Conservation (phyloP, 2,888 invertebrate genomes). For the Tachina lurida region DNA sequence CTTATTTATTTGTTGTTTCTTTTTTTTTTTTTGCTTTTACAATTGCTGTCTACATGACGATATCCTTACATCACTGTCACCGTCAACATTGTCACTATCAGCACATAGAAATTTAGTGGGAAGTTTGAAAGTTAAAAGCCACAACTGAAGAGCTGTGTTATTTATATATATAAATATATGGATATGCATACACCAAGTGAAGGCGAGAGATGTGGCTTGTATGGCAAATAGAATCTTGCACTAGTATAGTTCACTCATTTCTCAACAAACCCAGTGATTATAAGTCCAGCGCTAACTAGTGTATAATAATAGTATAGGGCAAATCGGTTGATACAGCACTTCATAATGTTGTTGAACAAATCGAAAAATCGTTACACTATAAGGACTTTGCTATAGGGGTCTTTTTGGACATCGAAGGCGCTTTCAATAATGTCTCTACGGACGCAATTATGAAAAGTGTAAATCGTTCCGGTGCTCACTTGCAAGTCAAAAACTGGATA, state of each 20-base stretch:
- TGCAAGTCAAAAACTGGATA: no score
- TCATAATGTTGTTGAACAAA: no score
- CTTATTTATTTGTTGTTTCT: background rate
- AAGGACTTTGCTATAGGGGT: no score
- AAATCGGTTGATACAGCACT: no score
- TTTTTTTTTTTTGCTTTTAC: constrained; percentile 22
- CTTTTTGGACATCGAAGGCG: no score
- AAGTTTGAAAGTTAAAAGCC: constrained; percentile 59
- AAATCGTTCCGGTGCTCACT: no score
- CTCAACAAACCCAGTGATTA: background rate
- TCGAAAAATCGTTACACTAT: no score
- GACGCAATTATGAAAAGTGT: no score
- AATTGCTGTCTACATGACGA: constrained; percentile 57
- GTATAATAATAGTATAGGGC: no score
- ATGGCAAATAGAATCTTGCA: background rate
- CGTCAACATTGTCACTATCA: constrained; percentile 62
- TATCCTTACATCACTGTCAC: constrained; percentile 71
- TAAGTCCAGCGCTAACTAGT: no score
- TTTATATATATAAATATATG: constrained; percentile 10
- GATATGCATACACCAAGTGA: constrained; percentile 7
- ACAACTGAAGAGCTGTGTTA: constrained; percentile 59
- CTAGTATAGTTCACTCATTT: background rate
- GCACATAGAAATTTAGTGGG: constrained; percentile 27
- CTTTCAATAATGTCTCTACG: no score
- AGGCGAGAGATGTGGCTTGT: constrained; percentile 28